These are phyloP conservation scores for Dasysyrphus albostriatus DNA, from an alignment of 2,888 invertebrate genomes.

Conservation along the genomic window DNA sequence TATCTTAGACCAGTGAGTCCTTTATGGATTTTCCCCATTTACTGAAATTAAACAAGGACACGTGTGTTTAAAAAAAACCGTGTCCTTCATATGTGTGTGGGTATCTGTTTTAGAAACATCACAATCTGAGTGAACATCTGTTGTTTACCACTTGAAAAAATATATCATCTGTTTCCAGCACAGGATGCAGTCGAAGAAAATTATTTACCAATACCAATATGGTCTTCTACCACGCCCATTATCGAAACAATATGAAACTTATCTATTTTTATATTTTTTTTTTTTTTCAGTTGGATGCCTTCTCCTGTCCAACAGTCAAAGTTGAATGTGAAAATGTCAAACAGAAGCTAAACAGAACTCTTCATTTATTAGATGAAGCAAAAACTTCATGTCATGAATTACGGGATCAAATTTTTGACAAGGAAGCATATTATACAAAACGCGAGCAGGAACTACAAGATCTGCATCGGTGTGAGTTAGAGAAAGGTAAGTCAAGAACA, in stretches of 20 bases:
- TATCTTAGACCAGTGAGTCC: no score
- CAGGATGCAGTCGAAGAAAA: not conserved
- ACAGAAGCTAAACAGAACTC: constrained; percentile 79
- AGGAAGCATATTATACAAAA: constrained; percentile 80
- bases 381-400: constrained; percentile 80
- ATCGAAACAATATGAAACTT: not conserved
- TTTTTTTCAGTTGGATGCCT: constrained; percentile 81
- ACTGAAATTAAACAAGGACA: no score
- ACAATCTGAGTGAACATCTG: not conserved
- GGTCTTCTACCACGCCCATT: not conserved
- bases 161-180: constrained; percentile 33
- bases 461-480: constrained; percentile 81
- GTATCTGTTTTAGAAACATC: not conserved
- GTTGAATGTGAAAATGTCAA: constrained; percentile 78
- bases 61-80: no score
- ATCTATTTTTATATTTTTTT: constrained; percentile 1
- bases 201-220: no score
- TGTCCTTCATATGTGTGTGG: no score
- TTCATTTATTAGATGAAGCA: constrained; percentile 79
- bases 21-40: no score
- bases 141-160: not conserved
- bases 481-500: constrained; percentile 79
- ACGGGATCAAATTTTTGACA: constrained; percentile 81
- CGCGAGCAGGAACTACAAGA: constrained; percentile 81
- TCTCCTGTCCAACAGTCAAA: constrained; percentile 80